Percentiles rank a stretch among this genome's conserved stretches.
Evolutionary conservation across 2,888 invertebrate genomes (phyloP).

Genomic region (Beris morrisii): DNA sequence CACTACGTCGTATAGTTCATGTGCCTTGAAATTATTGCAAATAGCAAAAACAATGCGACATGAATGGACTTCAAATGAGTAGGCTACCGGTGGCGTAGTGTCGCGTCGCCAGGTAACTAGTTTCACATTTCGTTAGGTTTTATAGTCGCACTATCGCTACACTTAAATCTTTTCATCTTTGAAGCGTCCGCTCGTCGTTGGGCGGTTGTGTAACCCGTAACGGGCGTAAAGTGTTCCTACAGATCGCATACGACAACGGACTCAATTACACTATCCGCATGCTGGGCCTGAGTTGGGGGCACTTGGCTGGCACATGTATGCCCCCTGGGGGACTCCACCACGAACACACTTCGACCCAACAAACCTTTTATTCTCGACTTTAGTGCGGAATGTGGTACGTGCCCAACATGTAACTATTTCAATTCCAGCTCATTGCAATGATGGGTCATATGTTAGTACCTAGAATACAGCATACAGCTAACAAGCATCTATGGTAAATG

Average conservation of each 20-base stretch:
- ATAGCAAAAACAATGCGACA: slow-evolving; percentile 7
- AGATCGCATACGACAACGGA: no score
- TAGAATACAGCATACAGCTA: no score
- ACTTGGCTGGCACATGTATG: slow-evolving; percentile 21
- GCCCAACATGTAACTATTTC: slow-evolving; percentile 9
- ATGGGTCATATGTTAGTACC: no score
- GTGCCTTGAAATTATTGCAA: slow-evolving; percentile 10
- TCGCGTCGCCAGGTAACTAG: slow-evolving; percentile 12
- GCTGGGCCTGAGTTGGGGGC: background rate
- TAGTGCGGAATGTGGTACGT: slow-evolving; percentile 25
- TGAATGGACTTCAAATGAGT: slow-evolving; percentile 21
- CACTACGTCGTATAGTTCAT: slow-evolving; percentile 14
- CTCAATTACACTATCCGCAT: no score
- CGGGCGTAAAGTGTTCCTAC: no score
- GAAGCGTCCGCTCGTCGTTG: no score
- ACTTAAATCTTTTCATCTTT: no score
- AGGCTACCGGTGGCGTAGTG: slow-evolving; percentile 14
- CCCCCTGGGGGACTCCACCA: background rate
- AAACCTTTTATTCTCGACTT: slow-evolving; percentile 23
- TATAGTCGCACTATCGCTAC: no score
- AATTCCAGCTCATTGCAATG: no score
- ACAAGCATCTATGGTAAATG: background rate
- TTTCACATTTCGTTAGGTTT: slow-evolving; percentile 1
- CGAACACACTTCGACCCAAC: slow-evolving; percentile 14
- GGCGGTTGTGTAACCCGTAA: no score